A percentile compares a stretch with the other conserved stretches of the same genome.
These are phyloP conservation scores for Haliaeetus leucogaster DNA, from an alignment of 2,113 vertebrate species.

Conservation along the genomic window DNA sequence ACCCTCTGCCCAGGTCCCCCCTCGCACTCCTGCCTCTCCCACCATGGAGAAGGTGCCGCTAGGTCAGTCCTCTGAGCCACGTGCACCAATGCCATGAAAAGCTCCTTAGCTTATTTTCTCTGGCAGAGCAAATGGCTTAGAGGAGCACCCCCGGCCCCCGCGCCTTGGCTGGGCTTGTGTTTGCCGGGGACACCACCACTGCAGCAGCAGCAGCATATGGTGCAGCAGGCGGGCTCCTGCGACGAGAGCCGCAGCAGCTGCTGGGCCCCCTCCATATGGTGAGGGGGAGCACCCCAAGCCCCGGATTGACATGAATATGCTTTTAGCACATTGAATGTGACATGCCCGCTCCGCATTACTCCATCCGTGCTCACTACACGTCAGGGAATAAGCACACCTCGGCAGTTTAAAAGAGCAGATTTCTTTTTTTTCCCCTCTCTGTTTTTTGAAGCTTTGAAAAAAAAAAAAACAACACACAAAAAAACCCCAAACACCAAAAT, in stretches of 20 bases:
- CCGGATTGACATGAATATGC: not conserved
- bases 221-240: not conserved
- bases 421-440: not conserved
- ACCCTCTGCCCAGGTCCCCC: not conserved
- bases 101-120: constrained; percentile 46
- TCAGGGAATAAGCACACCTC: not conserved
- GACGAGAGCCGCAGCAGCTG: not conserved
- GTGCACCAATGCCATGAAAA: not conserved
- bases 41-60: not conserved
- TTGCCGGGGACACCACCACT: not conserved
- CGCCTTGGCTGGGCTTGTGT: not conserved
- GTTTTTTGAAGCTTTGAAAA: not conserved
- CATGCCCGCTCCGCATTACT: not conserved
- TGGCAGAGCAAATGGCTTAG: constrained; percentile 8
- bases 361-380: fast-evolving
- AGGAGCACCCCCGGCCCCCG: not conserved
- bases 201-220: not conserved
- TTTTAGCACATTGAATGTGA: not conserved
- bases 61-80: not conserved
- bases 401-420: not conserved
- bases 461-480: not conserved
- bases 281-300: not conserved
- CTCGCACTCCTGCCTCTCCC: not conserved
- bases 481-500: not conserved
- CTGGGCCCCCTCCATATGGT: not conserved